These are phyloP conservation scores for Myotis brandtii DNA, from an alignment of 2,113 vertebrate species.

Conservation along the genomic window DNA sequence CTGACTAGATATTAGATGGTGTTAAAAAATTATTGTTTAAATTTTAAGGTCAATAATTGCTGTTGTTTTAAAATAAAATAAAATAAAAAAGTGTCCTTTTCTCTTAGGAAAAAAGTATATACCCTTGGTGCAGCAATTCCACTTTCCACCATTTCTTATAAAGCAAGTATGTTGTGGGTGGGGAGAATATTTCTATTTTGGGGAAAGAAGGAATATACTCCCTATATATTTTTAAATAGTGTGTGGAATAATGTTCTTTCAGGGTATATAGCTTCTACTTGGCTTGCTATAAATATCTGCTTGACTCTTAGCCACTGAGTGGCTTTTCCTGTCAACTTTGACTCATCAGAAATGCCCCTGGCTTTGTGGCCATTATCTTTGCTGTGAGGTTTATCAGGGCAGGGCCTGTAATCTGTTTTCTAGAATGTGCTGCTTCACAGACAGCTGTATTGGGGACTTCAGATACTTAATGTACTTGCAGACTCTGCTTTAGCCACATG, in stretches of 20 bases:
- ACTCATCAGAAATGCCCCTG: neutral
- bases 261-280: neutral
- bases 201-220: neutral
- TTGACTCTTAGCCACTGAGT: neutral
- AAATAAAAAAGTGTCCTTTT: neutral
- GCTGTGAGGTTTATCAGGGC: neutral
- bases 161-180: neutral
- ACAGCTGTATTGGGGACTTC: neutral
- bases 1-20: neutral
- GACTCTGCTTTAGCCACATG: neutral
- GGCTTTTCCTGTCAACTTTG: neutral
- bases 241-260: neutral
- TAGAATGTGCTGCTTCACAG: neutral
- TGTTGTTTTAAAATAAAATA: neutral
- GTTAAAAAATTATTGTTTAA: slow-evolving; percentile 26
- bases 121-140: neutral
- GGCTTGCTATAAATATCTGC: neutral
- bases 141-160: neutral
- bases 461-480: neutral
- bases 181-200: neutral
- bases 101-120: neutral
- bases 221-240: neutral
- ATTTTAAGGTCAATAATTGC: neutral
- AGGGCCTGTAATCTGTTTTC: neutral
- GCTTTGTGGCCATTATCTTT: neutral